phyloP scores from a whole-genome alignment of 1,140 invertebrate species.

The Dreissena polymorpha region DNA sequence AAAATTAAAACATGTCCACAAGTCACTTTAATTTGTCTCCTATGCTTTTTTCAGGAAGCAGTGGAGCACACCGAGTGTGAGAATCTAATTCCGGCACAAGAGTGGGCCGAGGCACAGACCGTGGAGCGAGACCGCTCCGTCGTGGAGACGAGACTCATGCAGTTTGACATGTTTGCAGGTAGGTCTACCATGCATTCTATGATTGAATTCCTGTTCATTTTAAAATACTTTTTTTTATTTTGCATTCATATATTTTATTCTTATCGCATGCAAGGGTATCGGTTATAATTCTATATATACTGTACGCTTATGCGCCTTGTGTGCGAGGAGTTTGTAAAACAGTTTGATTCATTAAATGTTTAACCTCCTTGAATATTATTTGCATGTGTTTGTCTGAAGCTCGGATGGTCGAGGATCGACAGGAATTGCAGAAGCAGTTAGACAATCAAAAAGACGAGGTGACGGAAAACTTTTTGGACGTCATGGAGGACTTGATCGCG shows the following conservation, averaged over 20 bases:
- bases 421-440: slow-evolving; percentile 10
- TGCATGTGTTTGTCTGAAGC: neutral
- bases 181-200: neutral
- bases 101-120: slow-evolving; percentile 47
- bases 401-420: slow-evolving; percentile 27
- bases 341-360: too few species aligned
- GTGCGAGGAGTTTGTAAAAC: too few species aligned
- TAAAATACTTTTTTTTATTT: too few species aligned
- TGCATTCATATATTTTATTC: too few species aligned
- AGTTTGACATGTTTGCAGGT: slow-evolving; percentile 44
- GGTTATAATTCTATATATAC: too few species aligned
- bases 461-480: slow-evolving; percentile 31
- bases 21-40: too few species aligned
- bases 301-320: too few species aligned
- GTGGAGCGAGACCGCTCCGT: slow-evolving; percentile 28
- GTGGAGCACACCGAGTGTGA: slow-evolving; percentile 26
- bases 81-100: slow-evolving; percentile 28
- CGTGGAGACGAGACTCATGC: slow-evolving; percentile 20
- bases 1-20: too few species aligned
- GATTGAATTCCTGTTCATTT: too few species aligned
- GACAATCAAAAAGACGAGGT: slow-evolving; percentile 24
- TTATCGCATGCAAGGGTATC: too few species aligned
- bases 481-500: slow-evolving; percentile 41
- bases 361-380: too few species aligned
- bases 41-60: too few species aligned